A percentile compares a stretch with the other conserved stretches of the same genome.
Evolutionary conservation across 2,888 invertebrate species (phyloP).

Genomic region (Leucoptera coffeella): DNA sequence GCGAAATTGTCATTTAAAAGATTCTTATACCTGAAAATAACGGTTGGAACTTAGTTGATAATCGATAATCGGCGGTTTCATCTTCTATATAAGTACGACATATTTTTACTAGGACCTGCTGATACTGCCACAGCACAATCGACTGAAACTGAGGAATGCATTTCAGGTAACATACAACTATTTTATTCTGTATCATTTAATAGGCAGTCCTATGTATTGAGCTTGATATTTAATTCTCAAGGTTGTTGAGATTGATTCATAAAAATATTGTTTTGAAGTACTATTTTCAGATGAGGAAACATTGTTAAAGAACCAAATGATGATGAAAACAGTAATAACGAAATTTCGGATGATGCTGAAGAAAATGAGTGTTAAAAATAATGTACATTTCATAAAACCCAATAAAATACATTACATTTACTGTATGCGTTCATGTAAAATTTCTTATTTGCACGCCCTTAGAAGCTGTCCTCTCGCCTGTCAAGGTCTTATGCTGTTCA

Average conservation of each 20-base stretch:
- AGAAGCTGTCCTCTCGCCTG: background rate
- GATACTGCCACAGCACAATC: too few relatives aligned
- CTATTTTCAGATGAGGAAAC: background rate
- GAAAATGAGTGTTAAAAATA: background rate
- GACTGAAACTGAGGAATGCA: too few relatives aligned
- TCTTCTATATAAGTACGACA: too few relatives aligned
- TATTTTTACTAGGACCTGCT: too few relatives aligned
- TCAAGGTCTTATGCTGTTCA: conserved; percentile 1
- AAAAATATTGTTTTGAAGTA: background rate
- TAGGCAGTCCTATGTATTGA: too few relatives aligned
- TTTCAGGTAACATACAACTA: too few relatives aligned
- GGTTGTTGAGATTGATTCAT: background rate
- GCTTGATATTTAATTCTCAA: background rate
- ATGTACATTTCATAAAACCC: background rate
- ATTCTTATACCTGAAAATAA: too few relatives aligned
- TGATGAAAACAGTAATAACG: background rate
- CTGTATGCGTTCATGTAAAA: background rate
- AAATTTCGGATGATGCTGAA: background rate
- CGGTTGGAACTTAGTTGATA: too few relatives aligned
- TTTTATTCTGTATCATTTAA: background rate
- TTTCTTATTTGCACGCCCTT: background rate
- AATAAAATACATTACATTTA: background rate
- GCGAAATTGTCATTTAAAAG: too few relatives aligned
- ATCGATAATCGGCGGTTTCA: too few relatives aligned
- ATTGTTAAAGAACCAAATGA: background rate